Evolutionary conservation across 2,113 vertebrate species (phyloP).

Genomic region (Indri indri): DNA sequence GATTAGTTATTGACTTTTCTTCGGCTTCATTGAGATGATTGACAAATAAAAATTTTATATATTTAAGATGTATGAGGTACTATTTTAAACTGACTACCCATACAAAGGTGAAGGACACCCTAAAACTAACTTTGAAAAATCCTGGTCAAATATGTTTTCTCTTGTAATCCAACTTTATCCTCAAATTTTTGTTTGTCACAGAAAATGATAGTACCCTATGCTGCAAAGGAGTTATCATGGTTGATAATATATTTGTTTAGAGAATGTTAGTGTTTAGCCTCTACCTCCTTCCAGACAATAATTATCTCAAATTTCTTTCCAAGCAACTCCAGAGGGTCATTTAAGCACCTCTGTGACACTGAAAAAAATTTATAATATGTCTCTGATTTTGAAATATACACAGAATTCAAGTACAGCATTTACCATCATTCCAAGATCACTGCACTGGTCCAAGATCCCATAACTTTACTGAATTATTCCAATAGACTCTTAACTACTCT

Average conservation of each 20-base stretch:
- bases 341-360: background rate
- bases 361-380: background rate
- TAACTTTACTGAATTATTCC: background rate
- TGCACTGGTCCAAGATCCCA: background rate
- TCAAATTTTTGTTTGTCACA: background rate
- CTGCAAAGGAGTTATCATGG: background rate
- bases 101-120: background rate
- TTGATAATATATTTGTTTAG: background rate
- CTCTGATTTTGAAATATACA: background rate
- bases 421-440: background rate
- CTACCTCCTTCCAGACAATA: background rate
- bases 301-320: background rate
- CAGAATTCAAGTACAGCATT: background rate
- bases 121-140: slow-evolving; percentile 4
- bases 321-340: background rate
- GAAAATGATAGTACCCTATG: background rate
- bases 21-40: background rate
- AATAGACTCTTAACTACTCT: background rate
- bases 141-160: background rate
- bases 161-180: background rate
- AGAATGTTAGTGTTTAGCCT: background rate
- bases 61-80: too few relatives aligned
- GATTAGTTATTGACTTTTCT: background rate
- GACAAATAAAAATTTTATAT: background rate
- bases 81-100: background rate